Percentiles rank a stretch among this genome's conserved stretches.
These are phyloP conservation scores for Drosophila antonietae DNA, from an alignment of 2,888 invertebrate species.

Conservation along the genomic window DNA sequence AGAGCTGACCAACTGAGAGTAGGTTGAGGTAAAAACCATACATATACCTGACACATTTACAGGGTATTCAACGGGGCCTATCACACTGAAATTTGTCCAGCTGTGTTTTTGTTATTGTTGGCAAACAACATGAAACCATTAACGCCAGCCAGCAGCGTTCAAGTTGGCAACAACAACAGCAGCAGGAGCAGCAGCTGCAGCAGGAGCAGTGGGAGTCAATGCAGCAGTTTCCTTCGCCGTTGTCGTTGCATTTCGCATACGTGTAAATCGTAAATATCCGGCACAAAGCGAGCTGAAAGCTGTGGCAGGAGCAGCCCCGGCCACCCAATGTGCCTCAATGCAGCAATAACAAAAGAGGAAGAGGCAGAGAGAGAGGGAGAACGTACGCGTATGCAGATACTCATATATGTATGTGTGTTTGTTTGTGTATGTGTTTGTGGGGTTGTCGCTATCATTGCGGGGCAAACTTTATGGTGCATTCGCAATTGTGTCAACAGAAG, in stretches of 20 bases:
- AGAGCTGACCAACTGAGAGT: not conserved
- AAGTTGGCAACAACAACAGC: conserved; percentile 6
- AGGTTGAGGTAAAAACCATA: not conserved
- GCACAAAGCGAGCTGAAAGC: conserved; percentile 54
- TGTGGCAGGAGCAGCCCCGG: conserved; percentile 38
- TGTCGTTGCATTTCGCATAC: conserved; percentile 72
- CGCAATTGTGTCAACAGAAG: conserved; percentile 49
- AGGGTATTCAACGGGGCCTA: conserved; percentile 19
- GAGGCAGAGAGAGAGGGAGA: conserved; percentile 8
- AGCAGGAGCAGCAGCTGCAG: conserved; percentile 8
- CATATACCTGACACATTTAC: not conserved
- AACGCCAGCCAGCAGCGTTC: conserved; percentile 50
- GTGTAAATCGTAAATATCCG: conserved; percentile 81
- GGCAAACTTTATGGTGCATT: conserved; percentile 41
- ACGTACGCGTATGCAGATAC: conserved; percentile 20
- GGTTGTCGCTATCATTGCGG: conserved; percentile 23
- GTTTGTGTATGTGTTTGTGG: conserved; percentile 3
- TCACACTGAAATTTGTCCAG: conserved; percentile 1
- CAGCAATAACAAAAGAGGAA: conserved; percentile 48
- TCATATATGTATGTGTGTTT: conserved; percentile 5
- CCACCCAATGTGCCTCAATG: conserved; percentile 27
- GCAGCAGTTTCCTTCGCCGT: conserved; percentile 40
- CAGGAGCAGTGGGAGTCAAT: conserved; percentile 9
- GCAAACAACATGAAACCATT: conserved; percentile 61
- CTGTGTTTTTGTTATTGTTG: conserved; percentile 46